A percentile compares a stretch with the other conserved stretches of the same genome.
phyloP scores from a whole-genome alignment of 2,888 invertebrate species.

The Rhingia campestris region DNA sequence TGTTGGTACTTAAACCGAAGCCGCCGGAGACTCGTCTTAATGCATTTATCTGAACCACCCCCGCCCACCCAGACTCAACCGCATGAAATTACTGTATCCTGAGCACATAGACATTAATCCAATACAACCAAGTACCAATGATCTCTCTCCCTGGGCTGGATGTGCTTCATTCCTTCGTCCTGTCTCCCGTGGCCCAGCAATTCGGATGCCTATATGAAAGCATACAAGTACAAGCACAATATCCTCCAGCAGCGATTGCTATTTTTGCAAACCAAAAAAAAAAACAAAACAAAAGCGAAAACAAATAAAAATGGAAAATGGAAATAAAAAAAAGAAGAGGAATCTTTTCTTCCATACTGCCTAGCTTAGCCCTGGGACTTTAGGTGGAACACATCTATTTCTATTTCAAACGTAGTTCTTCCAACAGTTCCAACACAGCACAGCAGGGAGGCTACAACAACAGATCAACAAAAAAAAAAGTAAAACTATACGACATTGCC shows the following conservation, averaged over 20 bases:
- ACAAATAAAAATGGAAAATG: constrained; percentile 43
- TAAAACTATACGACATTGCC: constrained; percentile 18
- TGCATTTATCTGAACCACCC: constrained; percentile 25
- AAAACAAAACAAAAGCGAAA: constrained; percentile 15
- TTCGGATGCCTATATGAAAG: not conserved
- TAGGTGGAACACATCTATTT: constrained; percentile 54
- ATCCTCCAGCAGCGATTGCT: constrained; percentile 32
- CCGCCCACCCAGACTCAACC: constrained; percentile 15
- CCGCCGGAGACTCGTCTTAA: constrained; percentile 30
- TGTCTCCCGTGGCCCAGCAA: not conserved
- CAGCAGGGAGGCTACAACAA: constrained; percentile 8
- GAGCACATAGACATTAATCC: constrained; percentile 57
- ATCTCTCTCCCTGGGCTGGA: too few species aligned
- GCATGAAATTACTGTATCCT: constrained; percentile 65
- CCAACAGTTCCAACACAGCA: not conserved
- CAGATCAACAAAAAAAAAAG: constrained; percentile 11
- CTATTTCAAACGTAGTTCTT: constrained; percentile 43
- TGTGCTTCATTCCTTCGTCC: not conserved
- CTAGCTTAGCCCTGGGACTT: constrained; percentile 43
- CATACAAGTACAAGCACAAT: constrained; percentile 16
- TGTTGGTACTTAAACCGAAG: constrained; percentile 31
- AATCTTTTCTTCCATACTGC: constrained; percentile 53
- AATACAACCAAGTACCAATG: constrained; percentile 18
- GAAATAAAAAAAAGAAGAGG: constrained; percentile 38
- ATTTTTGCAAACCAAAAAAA: constrained; percentile 34